Percentiles rank a stretch among this genome's conserved stretches.
Evolutionary conservation across 2,888 invertebrate genomes (phyloP).

Genomic region (Napeogenes inachia): DNA sequence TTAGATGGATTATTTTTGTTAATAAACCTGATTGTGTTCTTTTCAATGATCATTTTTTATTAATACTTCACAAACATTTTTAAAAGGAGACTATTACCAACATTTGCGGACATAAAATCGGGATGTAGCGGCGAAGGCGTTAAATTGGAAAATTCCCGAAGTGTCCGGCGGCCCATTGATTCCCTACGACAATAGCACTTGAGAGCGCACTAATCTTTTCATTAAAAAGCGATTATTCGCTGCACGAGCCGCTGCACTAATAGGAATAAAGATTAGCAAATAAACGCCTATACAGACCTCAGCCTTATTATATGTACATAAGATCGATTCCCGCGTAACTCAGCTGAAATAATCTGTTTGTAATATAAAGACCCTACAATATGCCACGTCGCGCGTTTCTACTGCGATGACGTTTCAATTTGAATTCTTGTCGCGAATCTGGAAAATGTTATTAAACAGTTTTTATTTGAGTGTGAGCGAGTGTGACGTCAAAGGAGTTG

Average conservation of each 20-base stretch:
- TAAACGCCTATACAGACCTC: constrained; percentile 6
- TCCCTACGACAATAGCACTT: constrained; percentile 38
- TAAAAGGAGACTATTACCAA: not conserved
- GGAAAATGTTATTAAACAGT: constrained; percentile 32
- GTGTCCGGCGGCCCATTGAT: constrained; percentile 64
- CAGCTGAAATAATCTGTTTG: constrained; percentile 28
- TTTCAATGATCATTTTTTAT: no score
- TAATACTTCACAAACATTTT: no score
- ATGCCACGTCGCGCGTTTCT: constrained; percentile 52
- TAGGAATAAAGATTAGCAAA: constrained; percentile 57
- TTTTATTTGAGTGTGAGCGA: constrained; percentile 18
- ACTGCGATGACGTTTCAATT: constrained; percentile 72
- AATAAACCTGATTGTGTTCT: no score
- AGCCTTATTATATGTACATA: constrained; percentile 36
- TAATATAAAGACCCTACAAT: constrained; percentile 50
- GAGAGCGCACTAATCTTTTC: constrained; percentile 72
- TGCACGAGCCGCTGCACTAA: constrained; percentile 71
- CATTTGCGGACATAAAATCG: constrained; percentile 14
- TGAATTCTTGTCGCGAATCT: constrained; percentile 52
- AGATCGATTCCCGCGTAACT: constrained; percentile 35
- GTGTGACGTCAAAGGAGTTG: not conserved
- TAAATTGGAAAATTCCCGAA: constrained; percentile 71
- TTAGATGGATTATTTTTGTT: no score
- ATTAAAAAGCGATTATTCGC: constrained; percentile 76
- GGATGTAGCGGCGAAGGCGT: constrained; percentile 46